Evolutionary conservation across 1,140 invertebrate species (phyloP).

Genomic region (Eriocheir sinensis): DNA sequence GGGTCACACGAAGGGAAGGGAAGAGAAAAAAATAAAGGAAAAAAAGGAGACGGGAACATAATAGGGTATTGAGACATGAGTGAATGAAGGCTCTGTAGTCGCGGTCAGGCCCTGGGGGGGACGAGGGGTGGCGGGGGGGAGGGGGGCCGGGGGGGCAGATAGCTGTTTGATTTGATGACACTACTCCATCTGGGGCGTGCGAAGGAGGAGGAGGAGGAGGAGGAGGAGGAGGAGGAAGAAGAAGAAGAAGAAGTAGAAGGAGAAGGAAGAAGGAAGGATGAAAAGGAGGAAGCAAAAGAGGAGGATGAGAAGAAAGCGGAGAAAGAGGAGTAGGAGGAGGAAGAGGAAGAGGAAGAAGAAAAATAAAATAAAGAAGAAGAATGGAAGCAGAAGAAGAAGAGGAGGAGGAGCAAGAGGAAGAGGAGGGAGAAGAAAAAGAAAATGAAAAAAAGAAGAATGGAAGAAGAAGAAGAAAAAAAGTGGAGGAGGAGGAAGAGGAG

Average conservation of each 20-base stretch:
- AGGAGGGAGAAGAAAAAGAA: neutral
- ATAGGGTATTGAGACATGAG: neutral
- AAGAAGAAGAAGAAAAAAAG: conserved; percentile 26
- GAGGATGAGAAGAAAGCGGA: neutral
- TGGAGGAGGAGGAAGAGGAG: neutral
- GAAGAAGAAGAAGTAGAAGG: conserved; percentile 2
- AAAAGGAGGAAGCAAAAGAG: conserved; percentile 7
- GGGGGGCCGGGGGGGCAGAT: neutral
- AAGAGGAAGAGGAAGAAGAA: no score
- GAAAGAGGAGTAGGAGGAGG: no score
- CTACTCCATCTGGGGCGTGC: neutral
- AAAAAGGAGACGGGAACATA: neutral
- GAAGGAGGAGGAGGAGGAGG: neutral
- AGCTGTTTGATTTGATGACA: conserved; percentile 16
- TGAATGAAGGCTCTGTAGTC: neutral
- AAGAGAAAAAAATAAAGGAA: neutral
- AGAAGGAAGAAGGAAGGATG: conserved; percentile 2
- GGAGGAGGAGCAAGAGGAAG: no score
- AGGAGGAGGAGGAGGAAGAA: neutral
- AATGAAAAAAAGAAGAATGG: neutral
- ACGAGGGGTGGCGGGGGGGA: neutral
- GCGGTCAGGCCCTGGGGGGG: neutral
- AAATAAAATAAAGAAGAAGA: neutral
- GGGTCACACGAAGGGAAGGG: neutral
- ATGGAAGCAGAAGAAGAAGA: no score